These are phyloP conservation scores for Notodonta ziczac DNA, from an alignment of 2,888 invertebrate genomes.

Conservation along the genomic window DNA sequence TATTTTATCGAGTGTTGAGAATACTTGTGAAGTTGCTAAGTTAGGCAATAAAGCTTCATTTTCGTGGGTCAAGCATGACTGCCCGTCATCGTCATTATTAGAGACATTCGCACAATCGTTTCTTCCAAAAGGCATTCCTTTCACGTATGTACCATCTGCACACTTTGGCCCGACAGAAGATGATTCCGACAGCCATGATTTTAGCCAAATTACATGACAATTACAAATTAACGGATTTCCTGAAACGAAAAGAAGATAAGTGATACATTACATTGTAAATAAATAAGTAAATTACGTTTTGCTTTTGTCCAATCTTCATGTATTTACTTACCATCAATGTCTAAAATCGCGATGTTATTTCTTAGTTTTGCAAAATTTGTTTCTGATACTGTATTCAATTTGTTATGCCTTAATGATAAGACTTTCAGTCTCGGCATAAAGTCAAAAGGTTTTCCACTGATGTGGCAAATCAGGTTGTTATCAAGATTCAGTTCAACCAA, in stretches of 20 bases:
- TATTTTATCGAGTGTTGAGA: constrained; percentile 84
- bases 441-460: constrained; percentile 92
- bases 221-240: constrained; percentile 94
- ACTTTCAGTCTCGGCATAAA: constrained; percentile 93
- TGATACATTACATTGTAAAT: not conserved
- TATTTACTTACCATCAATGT: constrained; percentile 89
- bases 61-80: constrained; percentile 87
- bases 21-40: constrained; percentile 84
- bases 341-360: constrained; percentile 92
- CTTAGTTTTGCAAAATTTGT: constrained; percentile 89
- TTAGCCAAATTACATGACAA: constrained; percentile 92
- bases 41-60: constrained; percentile 85
- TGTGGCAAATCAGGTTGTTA: constrained; percentile 92
- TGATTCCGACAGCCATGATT: constrained; percentile 92
- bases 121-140: constrained; percentile 88
- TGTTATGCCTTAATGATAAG: constrained; percentile 90
- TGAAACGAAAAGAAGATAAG: constrained; percentile 57
- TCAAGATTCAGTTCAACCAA: constrained; percentile 94
- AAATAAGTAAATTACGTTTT: not conserved
- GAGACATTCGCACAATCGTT: constrained; percentile 85
- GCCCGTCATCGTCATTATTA: constrained; percentile 81
- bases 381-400: constrained; percentile 89
- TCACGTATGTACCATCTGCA: constrained; percentile 90
- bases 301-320: no score
- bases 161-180: constrained; percentile 91